Evolutionary conservation across 1,140 invertebrate species (phyloP).

Genomic region (Holotrichia oblita): DNA sequence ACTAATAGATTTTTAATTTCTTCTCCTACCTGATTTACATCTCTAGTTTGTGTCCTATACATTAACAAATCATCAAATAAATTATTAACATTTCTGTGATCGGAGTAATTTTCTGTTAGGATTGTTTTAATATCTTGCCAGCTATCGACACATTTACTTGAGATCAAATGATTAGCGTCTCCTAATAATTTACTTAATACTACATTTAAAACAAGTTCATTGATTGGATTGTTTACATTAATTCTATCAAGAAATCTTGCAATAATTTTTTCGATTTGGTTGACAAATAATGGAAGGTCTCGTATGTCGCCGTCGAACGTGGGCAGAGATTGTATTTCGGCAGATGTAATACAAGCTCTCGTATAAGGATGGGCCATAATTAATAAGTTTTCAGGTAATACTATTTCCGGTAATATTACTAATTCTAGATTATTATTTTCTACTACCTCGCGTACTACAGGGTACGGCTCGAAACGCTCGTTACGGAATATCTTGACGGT

Average conservation of each 20-base stretch:
- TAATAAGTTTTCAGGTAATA: background rate
- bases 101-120: background rate
- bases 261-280: background rate
- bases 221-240: background rate
- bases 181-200: constrained; percentile 1
- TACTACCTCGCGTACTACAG: background rate
- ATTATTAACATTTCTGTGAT: background rate
- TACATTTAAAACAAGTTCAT: background rate
- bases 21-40: background rate
- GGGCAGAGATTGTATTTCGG: background rate
- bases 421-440: background rate
- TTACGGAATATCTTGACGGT: background rate
- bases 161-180: constrained; percentile 3
- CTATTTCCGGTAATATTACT: background rate
- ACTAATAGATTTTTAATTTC: background rate
- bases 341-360: background rate
- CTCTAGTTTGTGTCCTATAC: background rate
- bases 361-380: background rate
- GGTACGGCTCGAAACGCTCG: background rate
- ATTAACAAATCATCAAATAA: constrained; percentile 15
- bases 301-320: background rate
- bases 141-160: background rate
- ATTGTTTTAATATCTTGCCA: constrained; percentile 18
- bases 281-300: background rate
- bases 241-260: background rate